Conservation (phyloP, 64 coral and sea anemone species). For the Platygyra sinensis region DNA sequence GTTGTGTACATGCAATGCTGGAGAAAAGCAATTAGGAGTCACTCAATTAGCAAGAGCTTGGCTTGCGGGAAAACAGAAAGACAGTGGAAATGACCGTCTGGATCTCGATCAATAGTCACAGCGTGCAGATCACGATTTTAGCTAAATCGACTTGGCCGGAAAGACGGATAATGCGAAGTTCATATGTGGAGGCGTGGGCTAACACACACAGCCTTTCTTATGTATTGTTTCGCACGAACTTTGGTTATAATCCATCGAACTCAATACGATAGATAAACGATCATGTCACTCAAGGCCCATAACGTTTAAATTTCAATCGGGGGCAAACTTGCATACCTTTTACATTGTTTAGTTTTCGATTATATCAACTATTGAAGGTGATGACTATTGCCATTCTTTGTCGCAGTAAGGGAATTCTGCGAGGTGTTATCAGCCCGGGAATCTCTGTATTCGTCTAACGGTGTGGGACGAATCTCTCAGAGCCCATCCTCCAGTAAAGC, state of each 20-base stretch:
- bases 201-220: background rate
- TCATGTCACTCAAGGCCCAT: slow-evolving; percentile 23
- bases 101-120: slow-evolving; percentile 28
- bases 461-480: background rate
- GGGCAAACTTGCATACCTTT: background rate
- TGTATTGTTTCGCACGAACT: slow-evolving; percentile 46
- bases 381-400: background rate
- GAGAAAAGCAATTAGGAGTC: slow-evolving; percentile 67
- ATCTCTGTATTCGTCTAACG: slow-evolving; percentile 21
- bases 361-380: slow-evolving; percentile 7
- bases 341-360: slow-evolving; percentile 48
- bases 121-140: slow-evolving; percentile 40
- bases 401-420: background rate
- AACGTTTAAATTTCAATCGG: slow-evolving; percentile 45
- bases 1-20: slow-evolving; percentile 20
- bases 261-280: slow-evolving; percentile 73
- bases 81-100: slow-evolving; percentile 17
- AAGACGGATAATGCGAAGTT: slow-evolving; percentile 39
- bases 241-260: slow-evolving; percentile 72
- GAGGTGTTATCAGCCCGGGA: background rate
- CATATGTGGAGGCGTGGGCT: slow-evolving; percentile 25
- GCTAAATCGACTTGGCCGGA: slow-evolving; percentile 38
- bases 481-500: background rate
- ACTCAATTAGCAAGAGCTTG: slow-evolving; percentile 61
- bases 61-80: slow-evolving; percentile 58